Base-by-base conservation (phyloP, 2,888 invertebrate genomes). In the Cephus runcator region DNA sequence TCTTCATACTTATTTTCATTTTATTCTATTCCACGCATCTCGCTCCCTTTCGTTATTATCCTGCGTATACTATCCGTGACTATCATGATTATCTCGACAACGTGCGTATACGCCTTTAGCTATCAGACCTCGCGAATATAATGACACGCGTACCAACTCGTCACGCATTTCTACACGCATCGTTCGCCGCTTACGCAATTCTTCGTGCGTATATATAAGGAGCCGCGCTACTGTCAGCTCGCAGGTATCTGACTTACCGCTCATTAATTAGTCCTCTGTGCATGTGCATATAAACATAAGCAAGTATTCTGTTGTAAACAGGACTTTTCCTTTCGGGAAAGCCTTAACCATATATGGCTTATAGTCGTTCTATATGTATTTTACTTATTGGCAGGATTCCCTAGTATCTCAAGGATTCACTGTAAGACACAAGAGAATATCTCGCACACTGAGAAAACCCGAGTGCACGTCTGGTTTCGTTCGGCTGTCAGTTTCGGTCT, bases 401-500 rank as follows among this genome's bases (percentile, higher is more conserved):
- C 23, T 9, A 9, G 56, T 23, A 23, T 23, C 56, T 56, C 56
- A 9, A 23, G 56, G 23, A 56, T 56, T 23, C 56, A 23, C 56
- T 2, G 15, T 56, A 56, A 9, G 56, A 56, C 2, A 56, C 23
- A 56, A 56, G 56, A 23, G 56, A 56, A 23, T 56, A 56, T 56
- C 9, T 23, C 56, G 56, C 56, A 9, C 23, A 56, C 23, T 56
- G 69, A 73, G 73, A 40, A 75, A 56, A 56, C 56, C 79, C 77
- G 81, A 77, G 80, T 77, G 77, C 80, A 85, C 85, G 87, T 89
- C 88, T 88, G 88, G 86, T 85, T 85, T 83, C 79, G 84, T 90
- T 89, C 88, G 88, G 82, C 89, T 88, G 89, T 89, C 89, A 89
- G 88, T 87, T 88, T 87, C 85, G 86, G 86, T 89, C 89, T 89